Percentiles rank a stretch among this genome's conserved stretches.
These are phyloP conservation scores for Dasypolia templi DNA, from an alignment of 2,888 invertebrate genomes.

Conservation along the genomic window DNA sequence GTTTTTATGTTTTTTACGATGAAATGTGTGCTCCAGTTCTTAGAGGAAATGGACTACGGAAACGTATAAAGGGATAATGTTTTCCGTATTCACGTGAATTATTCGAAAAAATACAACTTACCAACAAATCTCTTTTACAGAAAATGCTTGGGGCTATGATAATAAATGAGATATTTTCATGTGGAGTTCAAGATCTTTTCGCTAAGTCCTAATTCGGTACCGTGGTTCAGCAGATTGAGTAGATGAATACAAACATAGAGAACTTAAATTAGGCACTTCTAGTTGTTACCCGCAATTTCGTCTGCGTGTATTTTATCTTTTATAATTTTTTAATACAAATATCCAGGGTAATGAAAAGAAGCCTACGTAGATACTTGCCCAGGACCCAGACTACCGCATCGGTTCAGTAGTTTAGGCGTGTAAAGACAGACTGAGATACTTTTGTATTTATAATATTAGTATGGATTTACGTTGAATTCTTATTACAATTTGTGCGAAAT, in stretches of 20 bases:
- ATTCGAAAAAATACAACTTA: conserved; percentile 18
- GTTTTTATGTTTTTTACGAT: conserved; percentile 62
- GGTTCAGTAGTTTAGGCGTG: no score
- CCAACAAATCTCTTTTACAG: neutral
- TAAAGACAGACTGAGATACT: neutral
- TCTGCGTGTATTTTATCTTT: neutral
- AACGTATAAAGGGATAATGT: conserved; percentile 24
- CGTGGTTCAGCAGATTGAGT: neutral
- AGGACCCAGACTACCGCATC: neutral
- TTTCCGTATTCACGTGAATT: conserved; percentile 8
- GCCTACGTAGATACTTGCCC: neutral
- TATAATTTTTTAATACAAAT: neutral
- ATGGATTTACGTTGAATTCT: neutral
- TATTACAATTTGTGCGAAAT: no score
- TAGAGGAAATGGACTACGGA: conserved; percentile 34
- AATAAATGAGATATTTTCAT: conserved; percentile 10
- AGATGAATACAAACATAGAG: neutral
- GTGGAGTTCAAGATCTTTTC: neutral
- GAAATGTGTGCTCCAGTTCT: conserved; percentile 30
- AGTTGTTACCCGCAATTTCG: no score
- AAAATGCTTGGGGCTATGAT: conserved; percentile 11
- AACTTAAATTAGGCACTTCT: no score
- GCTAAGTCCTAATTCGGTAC: neutral
- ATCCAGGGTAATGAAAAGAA: neutral
- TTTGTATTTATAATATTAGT: neutral